A percentile compares a stretch with the other conserved stretches of the same genome.
phyloP scores from a whole-genome alignment of 2,797 vertebrate genomes.

The Argya squamiceps region DNA sequence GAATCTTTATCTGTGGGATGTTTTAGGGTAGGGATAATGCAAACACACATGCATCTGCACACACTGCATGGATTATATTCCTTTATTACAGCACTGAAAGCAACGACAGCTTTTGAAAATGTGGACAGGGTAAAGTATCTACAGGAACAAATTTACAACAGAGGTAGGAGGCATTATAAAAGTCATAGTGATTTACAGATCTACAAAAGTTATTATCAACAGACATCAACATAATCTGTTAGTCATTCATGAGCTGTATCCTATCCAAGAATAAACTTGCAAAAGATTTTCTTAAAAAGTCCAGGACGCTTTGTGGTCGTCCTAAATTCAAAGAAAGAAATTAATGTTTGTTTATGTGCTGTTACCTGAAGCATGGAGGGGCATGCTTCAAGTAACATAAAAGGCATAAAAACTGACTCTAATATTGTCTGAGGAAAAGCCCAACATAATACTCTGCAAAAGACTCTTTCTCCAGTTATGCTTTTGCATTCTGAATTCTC shows the following conservation, averaged over 20 bases:
- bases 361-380: not conserved
- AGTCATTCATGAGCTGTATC: not conserved
- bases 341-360: not conserved
- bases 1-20: not conserved
- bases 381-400: not conserved
- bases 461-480: not conserved
- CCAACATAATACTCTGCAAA: not conserved
- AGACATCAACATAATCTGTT: not conserved
- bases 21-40: not conserved
- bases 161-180: not conserved
- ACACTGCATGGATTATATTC: not conserved
- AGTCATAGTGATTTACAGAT: conserved; percentile 17
- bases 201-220: not conserved
- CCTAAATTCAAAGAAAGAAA: not conserved
- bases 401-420: not conserved
- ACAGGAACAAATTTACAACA: not conserved
- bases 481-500: not conserved
- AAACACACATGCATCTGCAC: not conserved
- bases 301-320: not conserved
- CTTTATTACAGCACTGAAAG: not conserved
- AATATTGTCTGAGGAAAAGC: not conserved
- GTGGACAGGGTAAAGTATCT: not conserved
- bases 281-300: not conserved
- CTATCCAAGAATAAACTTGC: not conserved
- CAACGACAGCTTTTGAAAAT: not conserved